Evolutionary conservation across 2,888 invertebrate species (phyloP).

Genomic region (Lutraria lutraria): DNA sequence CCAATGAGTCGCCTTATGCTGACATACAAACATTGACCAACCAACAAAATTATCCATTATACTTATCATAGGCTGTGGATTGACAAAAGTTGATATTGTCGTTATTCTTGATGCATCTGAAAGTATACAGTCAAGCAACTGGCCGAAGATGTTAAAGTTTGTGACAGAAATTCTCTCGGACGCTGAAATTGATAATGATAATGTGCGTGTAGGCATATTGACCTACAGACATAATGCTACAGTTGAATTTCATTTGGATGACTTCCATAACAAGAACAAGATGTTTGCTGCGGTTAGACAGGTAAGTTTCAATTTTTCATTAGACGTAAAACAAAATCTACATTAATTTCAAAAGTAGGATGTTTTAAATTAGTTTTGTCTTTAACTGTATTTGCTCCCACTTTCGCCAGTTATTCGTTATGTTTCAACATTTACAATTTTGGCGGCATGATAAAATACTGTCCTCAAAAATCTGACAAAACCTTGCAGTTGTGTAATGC

Average conservation of each 20-base stretch:
- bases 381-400: too few species aligned
- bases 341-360: neutral
- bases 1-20: too few species aligned
- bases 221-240: slow-evolving; percentile 57
- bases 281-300: slow-evolving; percentile 43
- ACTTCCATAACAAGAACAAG: slow-evolving; percentile 41
- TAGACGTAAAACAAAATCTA: neutral
- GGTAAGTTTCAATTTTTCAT: slow-evolving; percentile 22
- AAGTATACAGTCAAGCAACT: slow-evolving; percentile 48
- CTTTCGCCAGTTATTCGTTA: too few species aligned
- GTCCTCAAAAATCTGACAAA: too few species aligned
- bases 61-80: slow-evolving; percentile 45
- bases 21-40: neutral
- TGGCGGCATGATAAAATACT: too few species aligned
- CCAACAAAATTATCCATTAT: neutral
- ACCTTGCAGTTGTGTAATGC: too few species aligned
- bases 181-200: slow-evolving; percentile 55
- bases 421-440: too few species aligned
- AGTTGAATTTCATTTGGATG: slow-evolving; percentile 50
- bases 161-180: slow-evolving; percentile 39
- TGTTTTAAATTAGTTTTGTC: too few species aligned
- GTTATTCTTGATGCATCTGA: slow-evolving; percentile 60
- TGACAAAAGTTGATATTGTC: slow-evolving; percentile 56
- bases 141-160: slow-evolving; percentile 57
- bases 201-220: slow-evolving; percentile 55